Evolutionary conservation across 2,797 vertebrate species (phyloP).

Genomic region (Pitangus sulphuratus): DNA sequence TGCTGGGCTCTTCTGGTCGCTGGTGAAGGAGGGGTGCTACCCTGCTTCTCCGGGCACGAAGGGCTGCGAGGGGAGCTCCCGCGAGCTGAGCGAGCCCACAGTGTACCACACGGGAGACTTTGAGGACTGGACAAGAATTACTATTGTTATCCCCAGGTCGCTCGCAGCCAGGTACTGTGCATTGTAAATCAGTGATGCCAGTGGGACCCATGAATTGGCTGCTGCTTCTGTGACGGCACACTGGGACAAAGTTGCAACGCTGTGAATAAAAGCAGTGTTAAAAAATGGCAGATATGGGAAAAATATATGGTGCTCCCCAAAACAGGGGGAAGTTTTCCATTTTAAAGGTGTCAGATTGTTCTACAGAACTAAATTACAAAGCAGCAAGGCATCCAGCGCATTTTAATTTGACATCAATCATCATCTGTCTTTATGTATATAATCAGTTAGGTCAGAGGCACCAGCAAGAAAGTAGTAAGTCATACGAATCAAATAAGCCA

Average conservation of each 20-base stretch:
- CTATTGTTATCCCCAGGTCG: conserved; percentile 88
- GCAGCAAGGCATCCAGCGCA: not conserved
- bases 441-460: not conserved
- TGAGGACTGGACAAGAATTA: conserved; percentile 94
- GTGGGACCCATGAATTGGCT: not conserved
- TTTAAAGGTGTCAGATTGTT: not conserved
- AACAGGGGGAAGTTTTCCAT: not conserved
- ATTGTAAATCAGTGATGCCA: not conserved
- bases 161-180: conserved; percentile 89
- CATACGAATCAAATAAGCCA: not conserved
- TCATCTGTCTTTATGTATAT: not conserved
- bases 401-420: not conserved
- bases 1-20: conserved; percentile 91
- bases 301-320: not conserved
- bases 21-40: conserved; percentile 93
- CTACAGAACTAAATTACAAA: not conserved
- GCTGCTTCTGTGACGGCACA: not conserved
- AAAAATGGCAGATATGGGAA: not conserved
- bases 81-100: conserved; percentile 90
- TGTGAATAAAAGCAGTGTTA: not conserved
- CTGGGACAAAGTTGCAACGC: not conserved
- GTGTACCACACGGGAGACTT: conserved; percentile 92
- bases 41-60: conserved; percentile 85
- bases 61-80: conserved; percentile 90
- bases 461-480: not conserved